Evolutionary conservation across 2,797 vertebrate genomes (phyloP), one percentile per base, ranked within the genome.

Genomic region (Acipenser oxyrinchus): DNA sequence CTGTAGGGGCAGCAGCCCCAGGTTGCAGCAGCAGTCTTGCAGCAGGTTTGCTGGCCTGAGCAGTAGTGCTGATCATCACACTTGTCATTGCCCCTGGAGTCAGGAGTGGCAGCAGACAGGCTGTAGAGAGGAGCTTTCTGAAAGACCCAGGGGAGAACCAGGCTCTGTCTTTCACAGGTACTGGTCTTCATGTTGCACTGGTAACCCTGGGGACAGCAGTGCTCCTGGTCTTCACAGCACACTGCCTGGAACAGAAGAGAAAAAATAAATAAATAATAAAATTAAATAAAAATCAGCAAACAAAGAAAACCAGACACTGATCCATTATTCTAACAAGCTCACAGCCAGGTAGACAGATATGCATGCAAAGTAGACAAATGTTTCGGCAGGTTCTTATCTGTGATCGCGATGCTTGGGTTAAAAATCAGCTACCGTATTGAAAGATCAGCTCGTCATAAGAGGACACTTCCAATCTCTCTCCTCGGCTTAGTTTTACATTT

Each of bases 151-250:
- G 58, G 67, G 3, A 53, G 6, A 48, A 50, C 58, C 0, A 0
- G 1, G 10, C 0, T 6, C 50, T 77, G 81, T 83, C 93, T 95
- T 67, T 93, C 87, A 0, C 94, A 96, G 0, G 90, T 91, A 1
- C 81, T 82, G 0, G 84, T 83, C 69, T 88, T 66, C 76, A 92
- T 86, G 4, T 93, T 89, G 78, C 95, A 96, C 70, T 85, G 89
- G 80, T 94, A 95, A 60, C 91, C 90, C 11, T 80, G 80, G 0
- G 95, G 94, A 51, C 95, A 97, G 84, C 95, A 96, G 74, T 95
- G 94, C 75, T 87, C 78, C 0, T 76, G 88, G 70, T 96, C 95
- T 0, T 78, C 66, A 6, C 95, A 96, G 76, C 95, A 97, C 10
- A 94, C 87, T 0, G 93, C 94, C 94, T 97, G 82, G 12, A 23